Base-by-base conservation (phyloP, 1,140 invertebrate species). In the Oedothorax gibbosus region DNA sequence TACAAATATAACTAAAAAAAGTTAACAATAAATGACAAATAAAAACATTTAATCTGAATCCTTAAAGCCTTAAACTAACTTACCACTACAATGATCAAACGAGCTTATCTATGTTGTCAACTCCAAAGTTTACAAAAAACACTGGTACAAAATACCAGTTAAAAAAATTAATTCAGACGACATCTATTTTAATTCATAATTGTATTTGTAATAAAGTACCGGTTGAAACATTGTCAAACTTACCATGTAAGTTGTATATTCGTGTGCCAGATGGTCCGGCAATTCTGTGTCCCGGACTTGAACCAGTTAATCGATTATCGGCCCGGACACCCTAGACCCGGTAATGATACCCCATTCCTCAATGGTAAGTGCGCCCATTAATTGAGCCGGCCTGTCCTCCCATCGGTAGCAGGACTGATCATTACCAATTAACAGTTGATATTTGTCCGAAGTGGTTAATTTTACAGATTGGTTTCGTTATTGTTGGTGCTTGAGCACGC, bases 271-370 rank as follows among this genome's bases (percentile, higher is more conserved):
- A 71, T 71, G 69, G 69, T 71, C 50, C 50, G 15, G 50, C 15
- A 49, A 53, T 51, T 71, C 12, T 49, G 50, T 71, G 69, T 53
- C 69, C 50, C 21, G 9, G 20, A 51, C 69, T 71, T 9, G 69
- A 71, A 71, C 7, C 69, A 21, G 69, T 51, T 65, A 65, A 77
- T 77, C 75, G 75, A 77, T 77, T 77, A 77, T 77, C 65, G 75
- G 60, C 57, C 54, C 62, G 35, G 49, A 77, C 75, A 77, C 75
- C 75, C 75, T 18, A 77, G 75, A 12, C 75, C 54, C n/a, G 12
- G 75, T 65, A 65, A 62, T 64, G 75, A 51, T 77, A 77, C 65
- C 72, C 35, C 15, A 77, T n/a, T 56, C 75, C 20, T 77, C 49
- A 62, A 77, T 65, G 14, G 15, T n/a, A 35, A 64, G 51, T 65